phyloP scores from a whole-genome alignment of 2,113 vertebrate genomes.

The Dicerorhinus sumatrensis region DNA sequence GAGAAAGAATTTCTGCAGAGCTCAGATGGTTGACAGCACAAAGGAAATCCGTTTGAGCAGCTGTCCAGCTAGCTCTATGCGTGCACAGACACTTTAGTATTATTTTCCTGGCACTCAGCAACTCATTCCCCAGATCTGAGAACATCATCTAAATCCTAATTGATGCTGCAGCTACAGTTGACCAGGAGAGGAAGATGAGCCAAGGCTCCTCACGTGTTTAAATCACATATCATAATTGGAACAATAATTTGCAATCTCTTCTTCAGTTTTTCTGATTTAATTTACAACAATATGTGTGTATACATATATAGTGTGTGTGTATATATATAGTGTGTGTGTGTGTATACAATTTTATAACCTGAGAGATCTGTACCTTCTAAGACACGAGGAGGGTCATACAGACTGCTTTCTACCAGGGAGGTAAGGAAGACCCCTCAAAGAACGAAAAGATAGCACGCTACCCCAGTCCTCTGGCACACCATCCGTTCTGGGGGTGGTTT shows the following conservation, averaged over 20 bases:
- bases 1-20: neutral
- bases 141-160: conserved; percentile 51
- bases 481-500: fast-evolving
- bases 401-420: neutral
- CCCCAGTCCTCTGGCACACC: fast-evolving
- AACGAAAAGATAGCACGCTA: neutral
- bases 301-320: neutral
- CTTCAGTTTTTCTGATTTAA: conserved; percentile 5
- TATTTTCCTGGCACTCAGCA: conserved; percentile 77
- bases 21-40: neutral
- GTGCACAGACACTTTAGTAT: conserved; percentile 67
- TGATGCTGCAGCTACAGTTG: neutral
- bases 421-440: neutral
- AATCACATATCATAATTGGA: neutral
- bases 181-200: neutral
- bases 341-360: neutral
- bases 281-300: neutral
- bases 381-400: neutral
- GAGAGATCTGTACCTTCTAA: neutral
- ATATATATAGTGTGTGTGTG: no score
- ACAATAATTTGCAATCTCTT: neutral
- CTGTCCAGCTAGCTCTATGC: conserved; percentile 19
- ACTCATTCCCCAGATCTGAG: conserved; percentile 79
- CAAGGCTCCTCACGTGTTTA: neutral
- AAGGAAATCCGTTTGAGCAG: neutral